Conservation (phyloP, 2,888 invertebrate genomes). For the Tipula lateralis region DNA sequence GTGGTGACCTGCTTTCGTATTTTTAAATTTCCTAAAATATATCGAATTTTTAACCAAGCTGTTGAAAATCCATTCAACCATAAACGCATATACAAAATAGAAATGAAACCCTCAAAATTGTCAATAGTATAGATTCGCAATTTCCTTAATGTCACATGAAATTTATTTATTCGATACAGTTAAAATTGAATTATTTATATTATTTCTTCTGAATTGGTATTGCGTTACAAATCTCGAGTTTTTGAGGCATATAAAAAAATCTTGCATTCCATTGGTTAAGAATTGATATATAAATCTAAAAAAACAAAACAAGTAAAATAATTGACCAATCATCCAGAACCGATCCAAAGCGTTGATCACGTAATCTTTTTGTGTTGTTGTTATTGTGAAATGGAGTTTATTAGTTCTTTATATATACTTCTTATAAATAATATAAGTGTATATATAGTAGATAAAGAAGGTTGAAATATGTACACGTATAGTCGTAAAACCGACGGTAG, state of each 20-base stretch:
- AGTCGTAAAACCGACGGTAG: neutral
- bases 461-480: neutral
- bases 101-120: neutral
- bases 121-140: neutral
- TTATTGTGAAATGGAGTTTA: neutral
- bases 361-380: neutral
- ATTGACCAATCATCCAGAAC: conserved; percentile 19
- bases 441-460: neutral
- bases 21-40: no score
- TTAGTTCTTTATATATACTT: neutral
- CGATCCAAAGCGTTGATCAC: conserved; percentile 11
- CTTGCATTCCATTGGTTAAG: neutral
- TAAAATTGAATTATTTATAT: conserved; percentile 7
- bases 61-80: neutral
- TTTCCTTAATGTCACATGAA: neutral
- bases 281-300: conserved; percentile 24
- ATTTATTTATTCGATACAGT: neutral
- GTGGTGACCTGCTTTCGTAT: no score
- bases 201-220: neutral
- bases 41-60: neutral
- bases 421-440: no score
- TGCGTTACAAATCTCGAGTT: neutral
- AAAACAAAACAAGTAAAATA: neutral
- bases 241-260: neutral
- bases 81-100: neutral